phyloP scores from a whole-genome alignment of 2,888 invertebrate genomes.

The Plagiodera versicolora region DNA sequence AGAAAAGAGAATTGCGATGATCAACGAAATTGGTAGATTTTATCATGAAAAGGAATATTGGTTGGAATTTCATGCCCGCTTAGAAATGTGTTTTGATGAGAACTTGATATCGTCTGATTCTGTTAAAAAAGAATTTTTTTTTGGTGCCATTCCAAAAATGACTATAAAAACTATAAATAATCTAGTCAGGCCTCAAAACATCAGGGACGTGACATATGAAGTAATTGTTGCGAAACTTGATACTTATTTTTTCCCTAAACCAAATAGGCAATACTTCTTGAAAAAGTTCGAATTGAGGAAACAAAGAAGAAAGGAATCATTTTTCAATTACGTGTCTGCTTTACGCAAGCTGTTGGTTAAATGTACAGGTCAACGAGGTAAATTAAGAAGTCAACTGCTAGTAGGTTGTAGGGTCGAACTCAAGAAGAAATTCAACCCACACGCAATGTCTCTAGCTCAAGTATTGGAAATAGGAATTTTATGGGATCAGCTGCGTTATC shows the following conservation, averaged over 20 bases:
- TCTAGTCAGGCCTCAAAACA: slow-evolving; percentile 15
- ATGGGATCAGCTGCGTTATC: slow-evolving; percentile 14
- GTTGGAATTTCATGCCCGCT: slow-evolving; percentile 16
- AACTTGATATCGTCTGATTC: not conserved
- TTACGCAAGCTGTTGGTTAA: slow-evolving; percentile 22
- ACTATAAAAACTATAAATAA: slow-evolving; percentile 8
- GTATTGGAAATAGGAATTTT: slow-evolving; percentile 19
- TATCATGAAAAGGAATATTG: slow-evolving; percentile 14
- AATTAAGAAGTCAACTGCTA: slow-evolving; percentile 16
- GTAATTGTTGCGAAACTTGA: slow-evolving; percentile 16
- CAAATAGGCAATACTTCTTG: slow-evolving; percentile 11
- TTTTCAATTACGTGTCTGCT: slow-evolving; percentile 19
- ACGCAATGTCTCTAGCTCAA: slow-evolving; percentile 15
- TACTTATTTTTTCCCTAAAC: slow-evolving; percentile 21
- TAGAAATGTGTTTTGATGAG: slow-evolving; percentile 17
- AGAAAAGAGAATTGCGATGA: not conserved
- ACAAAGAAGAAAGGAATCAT: slow-evolving; percentile 16
- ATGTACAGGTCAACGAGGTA: slow-evolving; percentile 14
- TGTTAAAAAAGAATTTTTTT: slow-evolving; percentile 15
- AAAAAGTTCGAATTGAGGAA: slow-evolving; percentile 17
- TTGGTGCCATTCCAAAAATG: slow-evolving; percentile 16
- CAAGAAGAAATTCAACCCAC: slow-evolving; percentile 12
- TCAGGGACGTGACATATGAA: slow-evolving; percentile 18
- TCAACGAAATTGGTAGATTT: slow-evolving; percentile 23
- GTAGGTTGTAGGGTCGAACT: slow-evolving; percentile 3